These are phyloP conservation scores for Phalloptychus januarius DNA, from an alignment of 2,797 vertebrate species.

Conservation along the genomic window DNA sequence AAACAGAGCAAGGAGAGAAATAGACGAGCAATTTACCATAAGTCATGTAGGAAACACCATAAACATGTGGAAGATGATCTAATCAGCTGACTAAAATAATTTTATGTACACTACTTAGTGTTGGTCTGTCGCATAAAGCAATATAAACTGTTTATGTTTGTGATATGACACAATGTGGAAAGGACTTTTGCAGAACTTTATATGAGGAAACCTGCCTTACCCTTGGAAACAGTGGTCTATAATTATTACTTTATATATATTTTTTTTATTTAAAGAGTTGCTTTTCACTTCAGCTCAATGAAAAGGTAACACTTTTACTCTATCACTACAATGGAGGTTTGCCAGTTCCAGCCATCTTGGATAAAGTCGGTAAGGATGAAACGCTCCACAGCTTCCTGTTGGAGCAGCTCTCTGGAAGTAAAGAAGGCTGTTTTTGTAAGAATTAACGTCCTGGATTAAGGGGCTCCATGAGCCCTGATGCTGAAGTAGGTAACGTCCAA, in stretches of 20 bases:
- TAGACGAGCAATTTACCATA: neutral
- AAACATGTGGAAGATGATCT: neutral
- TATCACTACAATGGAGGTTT: neutral
- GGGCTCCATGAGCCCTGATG: conserved; percentile 17
- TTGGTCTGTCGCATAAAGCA: neutral
- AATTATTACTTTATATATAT: neutral
- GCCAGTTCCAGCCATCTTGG: conserved; percentile 4
- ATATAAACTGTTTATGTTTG: neutral
- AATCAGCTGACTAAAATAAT: neutral
- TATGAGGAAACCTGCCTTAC: conserved; percentile 1
- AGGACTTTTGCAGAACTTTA: neutral
- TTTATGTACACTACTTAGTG: neutral
- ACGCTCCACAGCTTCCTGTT: neutral
- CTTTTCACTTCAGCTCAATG: neutral
- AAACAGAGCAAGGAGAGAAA: neutral
- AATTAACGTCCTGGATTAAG: conserved; percentile 13
- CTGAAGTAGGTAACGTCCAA: conserved; percentile 21
- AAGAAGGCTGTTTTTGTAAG: neutral
- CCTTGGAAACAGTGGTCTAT: conserved; percentile 12
- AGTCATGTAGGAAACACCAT: neutral
- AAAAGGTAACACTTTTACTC: neutral
- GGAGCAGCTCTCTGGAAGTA: conserved; percentile 25
- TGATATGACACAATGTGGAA: neutral
- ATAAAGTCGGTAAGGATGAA: neutral
- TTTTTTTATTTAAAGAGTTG: neutral